Conservation (phyloP, 2,113 vertebrate genomes). For the Cnemophilus loriae region DNA sequence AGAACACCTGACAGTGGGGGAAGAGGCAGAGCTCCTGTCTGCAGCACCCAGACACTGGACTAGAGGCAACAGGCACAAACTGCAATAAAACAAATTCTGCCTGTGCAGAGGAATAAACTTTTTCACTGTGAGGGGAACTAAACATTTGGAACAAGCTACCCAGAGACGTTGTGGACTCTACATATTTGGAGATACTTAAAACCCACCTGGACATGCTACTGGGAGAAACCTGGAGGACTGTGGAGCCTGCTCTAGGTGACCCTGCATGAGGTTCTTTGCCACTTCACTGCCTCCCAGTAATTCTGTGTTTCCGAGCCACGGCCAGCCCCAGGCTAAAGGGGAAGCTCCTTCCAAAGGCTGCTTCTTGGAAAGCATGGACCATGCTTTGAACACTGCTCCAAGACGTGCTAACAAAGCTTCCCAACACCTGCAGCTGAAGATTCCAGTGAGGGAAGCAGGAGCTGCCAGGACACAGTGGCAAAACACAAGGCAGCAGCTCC, state of each 20-base stretch:
- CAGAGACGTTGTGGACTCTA: not conserved
- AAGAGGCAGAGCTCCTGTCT: not conserved
- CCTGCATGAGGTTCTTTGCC: not conserved
- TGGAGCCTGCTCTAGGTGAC: not conserved
- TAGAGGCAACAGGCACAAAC: not conserved
- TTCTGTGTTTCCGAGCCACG: not conserved
- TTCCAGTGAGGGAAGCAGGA: not conserved
- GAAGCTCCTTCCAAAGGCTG: not conserved
- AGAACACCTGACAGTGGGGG: not conserved
- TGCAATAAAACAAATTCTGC: not conserved
- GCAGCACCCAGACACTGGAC: not conserved
- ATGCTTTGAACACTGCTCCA: rapidly evolving
- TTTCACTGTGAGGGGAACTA: not conserved
- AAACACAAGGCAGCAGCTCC: not conserved
- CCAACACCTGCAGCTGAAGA: not conserved
- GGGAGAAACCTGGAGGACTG: not conserved
- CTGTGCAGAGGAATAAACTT: not conserved
- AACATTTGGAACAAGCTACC: not conserved
- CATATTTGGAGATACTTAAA: not conserved
- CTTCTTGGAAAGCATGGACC: not conserved
- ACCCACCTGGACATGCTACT: not conserved
- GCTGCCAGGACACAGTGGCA: not conserved
- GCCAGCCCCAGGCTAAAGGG: not conserved
- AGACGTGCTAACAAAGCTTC: not conserved
- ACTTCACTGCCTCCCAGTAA: not conserved